These are phyloP conservation scores for Pollenia amentaria DNA, from an alignment of 2,888 invertebrate genomes.

Conservation along the genomic window DNA sequence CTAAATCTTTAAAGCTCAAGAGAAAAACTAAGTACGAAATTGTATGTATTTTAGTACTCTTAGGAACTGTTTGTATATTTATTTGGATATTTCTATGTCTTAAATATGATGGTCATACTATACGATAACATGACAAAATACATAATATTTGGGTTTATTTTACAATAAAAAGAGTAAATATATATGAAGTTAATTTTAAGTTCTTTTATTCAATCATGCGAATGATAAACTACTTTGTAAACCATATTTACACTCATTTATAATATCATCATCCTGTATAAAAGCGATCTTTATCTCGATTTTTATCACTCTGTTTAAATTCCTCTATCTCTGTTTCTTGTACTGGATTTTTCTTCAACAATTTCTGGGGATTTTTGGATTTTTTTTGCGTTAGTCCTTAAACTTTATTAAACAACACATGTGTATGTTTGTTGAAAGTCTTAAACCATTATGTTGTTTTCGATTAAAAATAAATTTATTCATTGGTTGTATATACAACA, in stretches of 20 bases:
- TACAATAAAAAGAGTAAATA: too few species aligned
- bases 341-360: neutral
- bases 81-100: neutral
- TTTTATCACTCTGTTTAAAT: neutral
- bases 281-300: conserved; percentile 16
- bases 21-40: conserved; percentile 8
- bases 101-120: conserved; percentile 6
- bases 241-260: conserved; percentile 44
- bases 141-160: neutral
- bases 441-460: too few species aligned
- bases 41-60: neutral
- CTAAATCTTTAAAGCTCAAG: too few species aligned
- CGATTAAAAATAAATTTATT: neutral
- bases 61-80: neutral
- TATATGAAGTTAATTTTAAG: neutral
- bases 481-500: neutral
- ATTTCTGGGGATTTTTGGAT: neutral
- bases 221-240: conserved; percentile 56
- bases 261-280: conserved; percentile 43
- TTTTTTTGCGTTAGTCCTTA: neutral
- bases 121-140: conserved; percentile 10
- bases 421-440: neutral
- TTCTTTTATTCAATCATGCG: conserved; percentile 49
- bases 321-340: neutral
- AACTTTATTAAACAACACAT: neutral